phyloP scores from a whole-genome alignment of 2,797 vertebrate species.

The Dipus sagitta region DNA sequence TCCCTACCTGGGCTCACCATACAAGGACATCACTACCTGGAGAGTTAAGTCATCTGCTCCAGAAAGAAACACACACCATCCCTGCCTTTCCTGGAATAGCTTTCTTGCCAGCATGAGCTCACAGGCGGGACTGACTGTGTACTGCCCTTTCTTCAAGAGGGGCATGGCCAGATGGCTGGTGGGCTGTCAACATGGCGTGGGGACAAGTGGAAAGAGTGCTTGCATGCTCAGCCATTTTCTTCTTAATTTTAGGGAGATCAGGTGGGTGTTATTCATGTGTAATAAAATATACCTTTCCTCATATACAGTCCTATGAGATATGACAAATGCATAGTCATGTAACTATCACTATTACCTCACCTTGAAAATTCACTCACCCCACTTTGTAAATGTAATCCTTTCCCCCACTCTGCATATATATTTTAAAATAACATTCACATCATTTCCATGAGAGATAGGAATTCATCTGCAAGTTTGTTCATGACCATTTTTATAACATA shows the following conservation, averaged over 20 bases:
- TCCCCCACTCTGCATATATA: neutral
- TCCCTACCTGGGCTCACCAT: slow-evolving; percentile 84
- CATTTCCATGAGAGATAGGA: neutral
- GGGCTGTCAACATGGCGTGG: neutral
- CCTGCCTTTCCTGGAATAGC: slow-evolving; percentile 59
- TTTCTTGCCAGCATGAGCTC: slow-evolving; percentile 74
- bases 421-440: slow-evolving; percentile 18
- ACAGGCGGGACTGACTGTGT: slow-evolving; percentile 68
- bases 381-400: neutral
- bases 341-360: neutral
- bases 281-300: slow-evolving; percentile 19
- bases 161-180: neutral
- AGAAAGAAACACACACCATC: slow-evolving; percentile 75
- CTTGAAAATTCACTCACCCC: neutral
- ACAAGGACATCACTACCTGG: slow-evolving; percentile 85
- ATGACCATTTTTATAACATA: neutral
- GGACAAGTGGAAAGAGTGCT: neutral
- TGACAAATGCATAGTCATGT: neutral
- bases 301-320: neutral
- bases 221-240: neutral
- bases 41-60: slow-evolving; percentile 79
- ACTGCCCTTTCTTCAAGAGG: slow-evolving; percentile 81
- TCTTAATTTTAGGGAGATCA: neutral
- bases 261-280: neutral
- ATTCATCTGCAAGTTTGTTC: neutral